Evolutionary conservation across 2,797 vertebrate genomes (phyloP).

Genomic region (Spheniscus humboldti): DNA sequence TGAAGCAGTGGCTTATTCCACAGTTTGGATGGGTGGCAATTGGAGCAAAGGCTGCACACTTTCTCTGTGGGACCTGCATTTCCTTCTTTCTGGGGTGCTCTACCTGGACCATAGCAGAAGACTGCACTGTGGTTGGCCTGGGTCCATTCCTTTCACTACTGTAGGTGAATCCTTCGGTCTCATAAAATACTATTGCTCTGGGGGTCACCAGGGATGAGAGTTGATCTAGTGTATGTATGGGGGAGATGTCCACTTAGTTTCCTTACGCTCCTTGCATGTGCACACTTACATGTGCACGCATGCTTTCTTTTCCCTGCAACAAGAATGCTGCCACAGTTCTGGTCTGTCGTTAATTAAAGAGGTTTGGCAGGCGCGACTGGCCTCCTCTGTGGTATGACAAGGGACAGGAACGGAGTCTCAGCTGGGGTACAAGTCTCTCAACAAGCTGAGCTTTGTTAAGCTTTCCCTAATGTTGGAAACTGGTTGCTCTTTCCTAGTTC

Average conservation of each 20-base stretch:
- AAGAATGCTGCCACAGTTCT: neutral
- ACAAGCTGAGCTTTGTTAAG: neutral
- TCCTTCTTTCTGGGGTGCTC: neutral
- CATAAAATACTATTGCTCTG: neutral
- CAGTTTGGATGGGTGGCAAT: neutral
- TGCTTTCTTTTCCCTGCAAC: neutral
- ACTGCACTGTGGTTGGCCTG: neutral
- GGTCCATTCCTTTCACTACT: neutral
- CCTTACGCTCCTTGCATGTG: neutral
- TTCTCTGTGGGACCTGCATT: neutral
- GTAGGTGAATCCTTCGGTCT: neutral
- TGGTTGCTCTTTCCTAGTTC: neutral
- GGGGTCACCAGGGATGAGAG: neutral
- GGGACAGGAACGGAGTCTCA: neutral
- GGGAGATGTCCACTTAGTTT: neutral
- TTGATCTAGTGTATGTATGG: neutral
- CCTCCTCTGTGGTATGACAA: neutral
- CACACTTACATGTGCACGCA: fast-evolving
- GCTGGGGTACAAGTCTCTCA: neutral
- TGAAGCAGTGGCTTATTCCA: neutral
- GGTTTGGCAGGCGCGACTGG: neutral
- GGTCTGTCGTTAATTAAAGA: conserved; percentile 26
- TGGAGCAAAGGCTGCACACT: neutral
- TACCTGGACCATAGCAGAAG: neutral
- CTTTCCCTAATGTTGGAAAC: neutral